Percentiles rank a stretch among this genome's conserved stretches.
Conservation (phyloP, 2,888 invertebrate species). For the Tiliacea aurago region DNA sequence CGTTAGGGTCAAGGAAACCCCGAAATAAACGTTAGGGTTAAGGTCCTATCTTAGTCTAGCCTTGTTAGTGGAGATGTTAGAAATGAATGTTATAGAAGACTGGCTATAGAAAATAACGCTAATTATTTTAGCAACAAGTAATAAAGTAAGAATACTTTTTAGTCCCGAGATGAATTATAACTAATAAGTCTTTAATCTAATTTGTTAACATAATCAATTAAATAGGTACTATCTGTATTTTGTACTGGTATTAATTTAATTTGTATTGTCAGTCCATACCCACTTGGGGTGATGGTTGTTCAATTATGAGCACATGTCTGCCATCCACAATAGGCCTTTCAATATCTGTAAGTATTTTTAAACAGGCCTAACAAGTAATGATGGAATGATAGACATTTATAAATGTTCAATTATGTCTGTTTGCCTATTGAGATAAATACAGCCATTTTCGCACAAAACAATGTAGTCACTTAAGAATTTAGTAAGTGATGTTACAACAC, state of each 20-base stretch:
- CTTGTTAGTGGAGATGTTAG: not conserved
- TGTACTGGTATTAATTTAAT: not conserved
- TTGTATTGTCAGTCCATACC: not conserved
- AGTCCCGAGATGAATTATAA: too few species aligned
- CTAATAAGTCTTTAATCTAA: not conserved
- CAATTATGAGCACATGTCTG: not conserved
- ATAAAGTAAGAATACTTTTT: not conserved
- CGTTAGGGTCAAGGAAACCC: not conserved
- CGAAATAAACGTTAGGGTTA: not conserved
- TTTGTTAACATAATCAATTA: not conserved
- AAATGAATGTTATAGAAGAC: not conserved
- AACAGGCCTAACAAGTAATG: not conserved
- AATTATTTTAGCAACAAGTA: not conserved
- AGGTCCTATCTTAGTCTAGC: not conserved
- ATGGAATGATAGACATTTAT: not conserved
- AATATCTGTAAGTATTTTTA: not conserved
- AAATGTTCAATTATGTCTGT: not conserved
- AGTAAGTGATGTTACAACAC: not conserved
- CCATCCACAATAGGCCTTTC: not conserved
- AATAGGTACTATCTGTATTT: not conserved
- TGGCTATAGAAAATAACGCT: not conserved
- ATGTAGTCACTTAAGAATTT: not conserved
- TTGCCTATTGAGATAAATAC: not conserved
- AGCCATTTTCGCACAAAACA: not conserved
- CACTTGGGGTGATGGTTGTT: too few species aligned